Conservation (phyloP, 2,888 invertebrate species). For the Schrankia costaestrigalis region DNA sequence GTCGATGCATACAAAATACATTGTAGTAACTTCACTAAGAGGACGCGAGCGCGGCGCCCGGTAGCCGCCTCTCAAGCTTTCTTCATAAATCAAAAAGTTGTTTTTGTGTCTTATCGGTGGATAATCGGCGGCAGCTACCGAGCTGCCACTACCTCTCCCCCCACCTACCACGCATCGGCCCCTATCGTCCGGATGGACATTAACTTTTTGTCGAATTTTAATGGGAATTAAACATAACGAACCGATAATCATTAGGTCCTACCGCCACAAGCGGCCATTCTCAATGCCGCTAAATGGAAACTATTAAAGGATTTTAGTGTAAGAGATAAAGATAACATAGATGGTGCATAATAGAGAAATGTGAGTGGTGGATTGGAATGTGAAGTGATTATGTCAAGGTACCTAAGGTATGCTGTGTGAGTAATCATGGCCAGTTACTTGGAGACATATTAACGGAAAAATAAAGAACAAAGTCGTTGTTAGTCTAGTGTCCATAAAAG, state of each 20-base stretch:
- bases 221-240: conserved; percentile 60
- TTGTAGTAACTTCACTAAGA: conserved; percentile 47
- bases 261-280: conserved; percentile 40
- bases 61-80: conserved; percentile 71
- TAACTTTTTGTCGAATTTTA: conserved; percentile 64
- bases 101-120: conserved; percentile 75
- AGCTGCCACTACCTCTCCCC: conserved; percentile 42
- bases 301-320: conserved; percentile 57
- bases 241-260: conserved; percentile 50
- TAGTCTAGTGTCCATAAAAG: no score
- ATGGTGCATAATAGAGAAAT: conserved; percentile 30
- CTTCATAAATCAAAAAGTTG: conserved; percentile 79
- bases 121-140: conserved; percentile 75
- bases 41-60: conserved; percentile 59
- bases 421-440: neutral
- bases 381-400: conserved; percentile 1
- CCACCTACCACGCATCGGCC: conserved; percentile 25
- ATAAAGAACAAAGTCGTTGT: neutral
- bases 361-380: conserved; percentile 20
- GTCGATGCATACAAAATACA: conserved; percentile 9
- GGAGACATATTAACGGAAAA: neutral
- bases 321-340: conserved; percentile 56
- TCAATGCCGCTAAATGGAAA: conserved; percentile 49
- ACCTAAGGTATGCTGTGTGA: neutral
- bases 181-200: conserved; percentile 50